Base-by-base conservation (phyloP, 2,797 vertebrate genomes). In the Trachurus trachurus region DNA sequence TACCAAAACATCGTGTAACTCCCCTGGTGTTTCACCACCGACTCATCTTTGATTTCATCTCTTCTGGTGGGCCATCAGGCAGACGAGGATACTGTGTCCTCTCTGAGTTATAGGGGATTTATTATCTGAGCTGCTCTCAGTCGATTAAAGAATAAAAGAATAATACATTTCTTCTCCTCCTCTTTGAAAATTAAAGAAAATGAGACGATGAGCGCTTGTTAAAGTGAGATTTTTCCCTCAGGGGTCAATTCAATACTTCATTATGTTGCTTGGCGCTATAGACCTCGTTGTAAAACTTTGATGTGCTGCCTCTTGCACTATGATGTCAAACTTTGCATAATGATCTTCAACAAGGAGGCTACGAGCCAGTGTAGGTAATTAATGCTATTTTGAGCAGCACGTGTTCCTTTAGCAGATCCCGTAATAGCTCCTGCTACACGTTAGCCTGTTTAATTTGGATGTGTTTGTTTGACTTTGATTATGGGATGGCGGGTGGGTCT, bases 391-490 rank as follows among this genome's bases (percentile, higher is more conserved):
- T 57, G 57, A 63, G 61, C 53, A 70, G 29, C 22, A 12, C 10
- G 15, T 69, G 49, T 72, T 76, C 17, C 42, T 63, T 63, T 45
- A 26, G 53, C n/a, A 60, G 34, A 61, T 65, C 34, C 68, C 70
- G 29, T 34, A 72, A 71, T 11, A 74, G 85, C 74, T 84, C 57
- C 66, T 34, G 77, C 81, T 78, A 70, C 77, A 73, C 11, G 61
- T 70, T 66, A 58, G 65, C 44, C 17, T 68, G 60, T 82, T 85
- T 78, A 44, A 84, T 75, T 81, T 71, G 49, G 66, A 66, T 16
- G 53, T 69, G 67, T 84, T 86, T 80, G 76, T 82, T 84, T 87
- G 71, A 77, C 63, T 87, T 83, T 88, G 83, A 82, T 91, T 80
- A 79, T 63, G 63, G 56, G 62, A 72, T 4, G 12, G 10, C 10